A percentile compares a stretch with the other conserved stretches of the same genome.
phyloP scores from a whole-genome alignment of 2,888 invertebrate species.

The Ornithoptera alexandrae region DNA sequence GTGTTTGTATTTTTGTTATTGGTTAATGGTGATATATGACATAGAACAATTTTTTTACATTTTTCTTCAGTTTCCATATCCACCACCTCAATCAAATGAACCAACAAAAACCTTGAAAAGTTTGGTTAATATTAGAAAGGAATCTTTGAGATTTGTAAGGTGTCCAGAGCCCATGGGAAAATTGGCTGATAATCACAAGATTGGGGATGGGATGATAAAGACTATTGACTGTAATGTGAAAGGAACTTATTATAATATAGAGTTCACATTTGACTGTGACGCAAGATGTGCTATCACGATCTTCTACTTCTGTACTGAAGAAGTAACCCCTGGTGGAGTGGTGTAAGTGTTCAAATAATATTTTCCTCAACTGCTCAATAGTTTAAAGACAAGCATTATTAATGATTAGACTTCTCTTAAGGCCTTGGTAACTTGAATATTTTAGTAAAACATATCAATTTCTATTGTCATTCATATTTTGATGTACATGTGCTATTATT shows the following conservation, averaged over 20 bases:
- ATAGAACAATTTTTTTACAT: background rate
- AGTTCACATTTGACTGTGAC: constrained; percentile 98
- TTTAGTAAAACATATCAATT: too few relatives aligned
- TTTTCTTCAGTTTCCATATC: constrained; percentile 92
- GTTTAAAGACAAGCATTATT: too few relatives aligned
- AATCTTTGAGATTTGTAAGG: constrained; percentile 94
- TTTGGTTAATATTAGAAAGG: constrained; percentile 97
- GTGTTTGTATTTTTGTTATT: too few relatives aligned
- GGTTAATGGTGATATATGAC: too few relatives aligned
- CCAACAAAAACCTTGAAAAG: constrained; percentile 98
- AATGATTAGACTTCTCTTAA: too few relatives aligned
- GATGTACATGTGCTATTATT: too few relatives aligned
- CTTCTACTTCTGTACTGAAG: constrained; percentile 97
- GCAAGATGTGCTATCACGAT: constrained; percentile 96
- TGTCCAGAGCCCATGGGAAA: constrained; percentile 83
- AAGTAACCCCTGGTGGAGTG: constrained; percentile 91
- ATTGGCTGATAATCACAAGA: constrained; percentile 72
- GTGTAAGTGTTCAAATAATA: constrained; percentile 80
- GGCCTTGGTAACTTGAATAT: too few relatives aligned
- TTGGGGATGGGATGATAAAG: constrained; percentile 76
- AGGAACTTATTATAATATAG: constrained; percentile 91
- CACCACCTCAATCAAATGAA: constrained; percentile 96
- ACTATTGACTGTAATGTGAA: constrained; percentile 82
- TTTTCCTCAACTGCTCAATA: background rate
- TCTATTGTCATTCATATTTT: too few relatives aligned